Evolutionary conservation across 2,797 vertebrate species (phyloP), one percentile per base, ranked within the genome.

Genomic region (Pangasius krempfi): DNA sequence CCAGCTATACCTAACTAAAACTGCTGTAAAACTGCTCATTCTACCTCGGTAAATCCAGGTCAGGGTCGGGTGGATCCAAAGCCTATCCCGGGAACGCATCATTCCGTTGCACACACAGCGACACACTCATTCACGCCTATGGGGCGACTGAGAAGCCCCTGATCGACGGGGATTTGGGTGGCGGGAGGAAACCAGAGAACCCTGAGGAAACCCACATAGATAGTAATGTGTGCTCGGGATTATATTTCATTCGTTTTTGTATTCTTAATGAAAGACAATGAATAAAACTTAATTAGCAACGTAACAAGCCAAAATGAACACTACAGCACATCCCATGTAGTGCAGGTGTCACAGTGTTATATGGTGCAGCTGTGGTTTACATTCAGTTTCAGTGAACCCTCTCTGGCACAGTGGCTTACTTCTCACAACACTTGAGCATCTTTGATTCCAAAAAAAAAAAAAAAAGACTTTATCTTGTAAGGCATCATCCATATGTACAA

Each of bases 351-450:
- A 27, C 37, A 0, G 54, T 2, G 75, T 10, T 52, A 62, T 33
- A 58, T 76, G 75, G 44, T 25, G 85, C 44, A 79, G 4, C 73
- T 79, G 75, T 27, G 86, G 75, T 86, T 86, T 50, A 52, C n/a
- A 7, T 68, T n/a, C 60, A 84, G 25, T 50, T 84, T 68, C n/a
- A 68, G 10, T 4, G 1, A 79, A 64, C 12, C 20, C 5, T 60
- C 12, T 1, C 4, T 40, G 20, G 30, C n/a, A 56, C 76, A n/a
- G 2, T 37, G 37, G 33, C 2, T 60, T 44, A 27, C 56, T 58
- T 60, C 40, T 44, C 13, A 64, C 58, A 47, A 60, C 1, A 27
- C 18, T 12, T 73, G 37, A 44, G 44, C 2, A 30, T 40, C 7
- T 40, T 25, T 22, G 1, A 13, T 47, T 44, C 0, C 1, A 3